phyloP scores from a whole-genome alignment of 2,888 invertebrate genomes.

The Noctua janthe region DNA sequence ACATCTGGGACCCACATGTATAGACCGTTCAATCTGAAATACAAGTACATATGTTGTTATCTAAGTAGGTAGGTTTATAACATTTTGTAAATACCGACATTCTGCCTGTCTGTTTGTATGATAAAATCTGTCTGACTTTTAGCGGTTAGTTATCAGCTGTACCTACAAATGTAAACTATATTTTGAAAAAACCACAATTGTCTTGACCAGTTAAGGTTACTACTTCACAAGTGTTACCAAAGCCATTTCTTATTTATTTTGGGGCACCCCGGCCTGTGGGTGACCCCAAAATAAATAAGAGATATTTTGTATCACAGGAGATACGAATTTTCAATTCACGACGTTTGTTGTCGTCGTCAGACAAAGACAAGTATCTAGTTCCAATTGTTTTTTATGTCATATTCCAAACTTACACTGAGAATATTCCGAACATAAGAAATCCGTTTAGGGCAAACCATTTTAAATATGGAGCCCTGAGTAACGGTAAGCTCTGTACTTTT shows the following conservation, averaged over 20 bases:
- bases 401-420: constrained; percentile 91
- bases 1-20: constrained; percentile 91
- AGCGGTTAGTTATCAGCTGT: constrained; percentile 13
- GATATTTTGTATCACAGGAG: background rate
- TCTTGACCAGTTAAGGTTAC: background rate
- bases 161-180: background rate
- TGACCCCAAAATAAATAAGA: no score
- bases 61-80: background rate
- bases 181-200: background rate
- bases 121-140: background rate
- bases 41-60: background rate
- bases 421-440: constrained; percentile 91
- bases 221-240: background rate
- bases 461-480: constrained; percentile 89
- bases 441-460: constrained; percentile 89
- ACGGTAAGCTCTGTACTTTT: constrained; percentile 88
- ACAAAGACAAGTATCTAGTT: background rate
- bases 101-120: background rate
- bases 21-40: constrained; percentile 88
- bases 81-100: constrained; percentile 1
- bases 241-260: background rate
- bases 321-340: background rate
- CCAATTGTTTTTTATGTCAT: background rate
- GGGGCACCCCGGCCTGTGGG: background rate
- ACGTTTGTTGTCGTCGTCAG: background rate